phyloP scores from a whole-genome alignment of 2,797 vertebrate genomes.

The Xenops minutus region DNA sequence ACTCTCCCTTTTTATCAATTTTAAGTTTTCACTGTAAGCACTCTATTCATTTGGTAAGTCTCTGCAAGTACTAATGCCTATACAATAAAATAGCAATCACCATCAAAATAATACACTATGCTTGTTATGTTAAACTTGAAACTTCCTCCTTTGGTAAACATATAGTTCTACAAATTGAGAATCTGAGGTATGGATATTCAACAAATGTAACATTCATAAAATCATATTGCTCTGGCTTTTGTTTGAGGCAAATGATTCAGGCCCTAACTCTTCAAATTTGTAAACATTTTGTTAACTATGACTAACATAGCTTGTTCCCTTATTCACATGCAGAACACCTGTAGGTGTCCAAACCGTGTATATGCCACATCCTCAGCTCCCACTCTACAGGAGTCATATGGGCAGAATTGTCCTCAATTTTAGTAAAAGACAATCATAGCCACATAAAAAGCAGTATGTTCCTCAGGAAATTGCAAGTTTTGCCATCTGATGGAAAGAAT shows the following conservation, averaged over 20 bases:
- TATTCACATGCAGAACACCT: not conserved
- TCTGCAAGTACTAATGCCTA: not conserved
- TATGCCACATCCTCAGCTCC: not conserved
- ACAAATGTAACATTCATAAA: not conserved
- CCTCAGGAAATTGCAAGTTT: not conserved
- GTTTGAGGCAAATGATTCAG: not conserved
- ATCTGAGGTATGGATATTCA: not conserved
- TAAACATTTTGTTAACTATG: not conserved
- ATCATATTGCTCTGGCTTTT: not conserved
- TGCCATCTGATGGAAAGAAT: not conserved
- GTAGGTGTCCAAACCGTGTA: not conserved
- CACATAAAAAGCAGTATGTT: not conserved
- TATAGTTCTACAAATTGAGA: not conserved
- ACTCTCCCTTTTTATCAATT: not conserved
- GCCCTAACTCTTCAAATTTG: not conserved
- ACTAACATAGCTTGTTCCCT: not conserved
- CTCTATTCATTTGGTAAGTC: not conserved
- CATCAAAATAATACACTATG: not conserved
- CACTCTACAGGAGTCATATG: not conserved
- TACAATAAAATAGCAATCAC: not conserved
- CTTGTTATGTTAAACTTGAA: not conserved
- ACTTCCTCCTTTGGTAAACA: not conserved
- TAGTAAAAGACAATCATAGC: not conserved
- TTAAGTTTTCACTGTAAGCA: not conserved
- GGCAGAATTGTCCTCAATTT: not conserved